phyloP scores from a whole-genome alignment of 2,888 invertebrate genomes.

The Drosophila atripex region DNA sequence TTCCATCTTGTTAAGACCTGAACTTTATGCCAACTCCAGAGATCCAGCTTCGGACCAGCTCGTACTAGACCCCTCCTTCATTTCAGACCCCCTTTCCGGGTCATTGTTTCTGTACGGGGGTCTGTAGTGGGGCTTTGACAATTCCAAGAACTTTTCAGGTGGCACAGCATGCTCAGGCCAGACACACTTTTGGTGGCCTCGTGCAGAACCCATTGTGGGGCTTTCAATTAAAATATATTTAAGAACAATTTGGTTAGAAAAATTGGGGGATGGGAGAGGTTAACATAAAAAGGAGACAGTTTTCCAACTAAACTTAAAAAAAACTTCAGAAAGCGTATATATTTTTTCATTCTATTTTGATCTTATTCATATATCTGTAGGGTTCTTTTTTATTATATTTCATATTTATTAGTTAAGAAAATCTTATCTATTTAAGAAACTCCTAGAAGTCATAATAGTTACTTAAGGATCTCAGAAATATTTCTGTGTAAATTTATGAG shows the following conservation, averaged over 20 bases:
- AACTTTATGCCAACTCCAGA: conserved; percentile 71
- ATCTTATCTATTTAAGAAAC: neutral
- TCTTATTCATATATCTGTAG: too few relatives aligned
- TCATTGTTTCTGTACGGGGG: conserved; percentile 64
- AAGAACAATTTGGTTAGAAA: conserved; percentile 55
- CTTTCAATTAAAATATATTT: conserved; percentile 73
- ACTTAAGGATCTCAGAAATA: neutral
- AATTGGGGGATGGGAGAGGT: neutral
- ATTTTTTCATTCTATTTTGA: too few relatives aligned
- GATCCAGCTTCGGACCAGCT: conserved; percentile 35
- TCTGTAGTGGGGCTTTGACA: conserved; percentile 42
- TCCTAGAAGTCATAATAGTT: neutral
- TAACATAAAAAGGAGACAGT: neutral
- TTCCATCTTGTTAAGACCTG: conserved; percentile 76
- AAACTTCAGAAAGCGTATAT: neutral
- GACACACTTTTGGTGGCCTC: conserved; percentile 76
- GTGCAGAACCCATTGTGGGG: conserved; percentile 49
- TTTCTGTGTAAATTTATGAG: conserved; percentile 60
- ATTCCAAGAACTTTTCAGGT: conserved; percentile 79
- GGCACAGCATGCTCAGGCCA: conserved; percentile 71
- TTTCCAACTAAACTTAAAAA: neutral
- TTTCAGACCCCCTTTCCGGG: conserved; percentile 30
- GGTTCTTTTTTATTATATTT: too few relatives aligned
- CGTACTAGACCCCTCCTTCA: conserved; percentile 5
- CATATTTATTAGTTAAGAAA: too few relatives aligned